phyloP scores from a whole-genome alignment of 2,113 vertebrate genomes.

The Phoenicopterus ruber region DNA sequence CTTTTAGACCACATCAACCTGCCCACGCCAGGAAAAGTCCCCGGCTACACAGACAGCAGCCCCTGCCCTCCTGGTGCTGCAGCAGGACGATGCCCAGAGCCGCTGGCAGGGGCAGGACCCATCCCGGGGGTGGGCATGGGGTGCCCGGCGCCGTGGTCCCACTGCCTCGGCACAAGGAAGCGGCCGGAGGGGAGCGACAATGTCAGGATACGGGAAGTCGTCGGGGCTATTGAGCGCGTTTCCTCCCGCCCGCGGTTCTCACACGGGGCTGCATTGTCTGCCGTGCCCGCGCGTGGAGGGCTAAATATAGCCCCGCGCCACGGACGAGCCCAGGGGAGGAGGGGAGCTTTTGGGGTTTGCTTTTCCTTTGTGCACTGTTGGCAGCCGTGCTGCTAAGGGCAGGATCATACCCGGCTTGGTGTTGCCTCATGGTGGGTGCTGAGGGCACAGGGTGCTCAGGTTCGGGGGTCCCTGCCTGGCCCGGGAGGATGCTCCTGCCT shows the following conservation, averaged over 20 bases:
- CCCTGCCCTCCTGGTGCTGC: fast-evolving
- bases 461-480: neutral
- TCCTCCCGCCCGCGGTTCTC: conserved; percentile 70
- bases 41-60: neutral
- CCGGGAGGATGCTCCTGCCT: neutral
- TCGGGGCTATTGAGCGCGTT: conserved; percentile 67
- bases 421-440: neutral
- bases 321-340: neutral
- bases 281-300: neutral
- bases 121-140: neutral
- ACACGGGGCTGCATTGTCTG: conserved; percentile 53
- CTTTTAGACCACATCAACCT: neutral
- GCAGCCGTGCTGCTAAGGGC: fast-evolving
- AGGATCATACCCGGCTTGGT: neutral
- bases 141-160: fast-evolving
- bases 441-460: neutral
- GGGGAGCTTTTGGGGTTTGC: neutral
- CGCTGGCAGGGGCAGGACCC: neutral
- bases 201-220: conserved; percentile 75
- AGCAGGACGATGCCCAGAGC: neutral
- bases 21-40: neutral
- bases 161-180: conserved; percentile 35
- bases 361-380: fast-evolving
- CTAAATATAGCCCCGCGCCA: neutral
- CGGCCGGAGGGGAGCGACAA: conserved; percentile 40